These are phyloP conservation scores for Oostethus manadensis DNA, from an alignment of 2,113 vertebrate species.

Conservation along the genomic window DNA sequence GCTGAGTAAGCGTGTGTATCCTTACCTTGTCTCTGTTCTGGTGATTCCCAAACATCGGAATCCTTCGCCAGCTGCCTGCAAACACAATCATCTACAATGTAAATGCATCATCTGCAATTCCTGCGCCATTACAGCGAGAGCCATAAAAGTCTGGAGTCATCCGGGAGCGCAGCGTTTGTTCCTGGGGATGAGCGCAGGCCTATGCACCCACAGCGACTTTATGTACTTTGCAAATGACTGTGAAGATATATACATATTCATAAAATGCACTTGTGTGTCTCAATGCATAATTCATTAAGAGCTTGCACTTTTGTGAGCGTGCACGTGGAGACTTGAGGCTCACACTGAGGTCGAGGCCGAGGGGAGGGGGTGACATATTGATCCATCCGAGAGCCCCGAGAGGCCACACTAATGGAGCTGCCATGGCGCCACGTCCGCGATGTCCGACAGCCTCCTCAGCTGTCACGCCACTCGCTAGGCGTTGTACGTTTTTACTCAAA, in stretches of 20 bases:
- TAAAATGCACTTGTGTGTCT: conserved; percentile 11
- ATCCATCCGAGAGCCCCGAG: conserved; percentile 50
- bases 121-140: background rate
- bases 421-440: conserved; percentile 43
- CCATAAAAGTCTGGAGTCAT: background rate
- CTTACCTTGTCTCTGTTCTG: too few relatives aligned
- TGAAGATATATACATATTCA: conserved; percentile 39
- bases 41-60: conserved; percentile 8
- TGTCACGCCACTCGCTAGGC: too few relatives aligned
- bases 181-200: background rate
- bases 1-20: too few relatives aligned
- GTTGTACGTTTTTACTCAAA: too few relatives aligned
- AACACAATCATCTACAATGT: conserved; percentile 14
- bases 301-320: conserved; percentile 15
- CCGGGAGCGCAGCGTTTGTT: conserved; percentile 8
- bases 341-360: conserved; percentile 39
- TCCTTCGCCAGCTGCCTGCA: conserved; percentile 1
- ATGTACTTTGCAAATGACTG: conserved; percentile 23
- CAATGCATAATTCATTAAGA: conserved; percentile 18
- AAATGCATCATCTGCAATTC: conserved; percentile 26
- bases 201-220: conserved; percentile 2
- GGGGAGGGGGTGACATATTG: conserved; percentile 45
- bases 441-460: too few relatives aligned
- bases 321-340: conserved; percentile 16
- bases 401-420: conserved; percentile 57